These are phyloP conservation scores for Fragariocoptes setiger DNA, from an alignment of 1,140 invertebrate species.

Conservation along the genomic window DNA sequence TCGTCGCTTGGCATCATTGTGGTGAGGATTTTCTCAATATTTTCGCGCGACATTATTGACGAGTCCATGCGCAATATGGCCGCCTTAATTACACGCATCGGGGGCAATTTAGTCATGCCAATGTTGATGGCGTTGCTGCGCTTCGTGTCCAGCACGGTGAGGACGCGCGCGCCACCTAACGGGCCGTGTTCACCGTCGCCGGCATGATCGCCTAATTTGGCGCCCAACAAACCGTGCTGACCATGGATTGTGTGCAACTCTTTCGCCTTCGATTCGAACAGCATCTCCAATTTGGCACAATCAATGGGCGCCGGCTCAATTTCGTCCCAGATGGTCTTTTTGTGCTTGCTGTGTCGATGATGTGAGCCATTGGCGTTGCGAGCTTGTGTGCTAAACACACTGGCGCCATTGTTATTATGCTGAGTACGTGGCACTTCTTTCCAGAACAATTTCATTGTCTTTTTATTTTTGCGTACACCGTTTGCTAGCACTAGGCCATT, in stretches of 20 bases:
- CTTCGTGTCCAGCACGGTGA: conserved; percentile 84
- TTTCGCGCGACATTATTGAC: conserved; percentile 87
- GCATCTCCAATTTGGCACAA: conserved; percentile 65
- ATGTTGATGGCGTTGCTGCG: conserved; percentile 97
- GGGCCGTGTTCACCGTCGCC: neutral
- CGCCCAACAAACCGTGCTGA: neutral
- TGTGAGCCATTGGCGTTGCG: conserved; percentile 40
- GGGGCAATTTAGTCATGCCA: conserved; percentile 93
- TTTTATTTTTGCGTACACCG: conserved; percentile 47
- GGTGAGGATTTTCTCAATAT: conserved; percentile 56
- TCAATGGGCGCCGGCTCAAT: conserved; percentile 49
- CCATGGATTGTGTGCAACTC: conserved; percentile 24
- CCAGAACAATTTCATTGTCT: conserved; percentile 99
- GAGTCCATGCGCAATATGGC: conserved; percentile 98
- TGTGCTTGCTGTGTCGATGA: conserved; percentile 24
- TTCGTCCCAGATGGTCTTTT: conserved; percentile 78
- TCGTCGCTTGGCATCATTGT: conserved; percentile 84
- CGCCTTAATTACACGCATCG: conserved; percentile 69
- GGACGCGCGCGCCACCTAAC: conserved; percentile 66
- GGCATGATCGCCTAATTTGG: too few species aligned
- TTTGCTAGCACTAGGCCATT: too few species aligned
- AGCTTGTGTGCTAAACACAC: too few species aligned
- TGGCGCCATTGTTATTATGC: too few species aligned
- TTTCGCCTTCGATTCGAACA: conserved; percentile 85
- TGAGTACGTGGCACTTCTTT: too few species aligned